A percentile compares a stretch with the other conserved stretches of the same genome.
Evolutionary conservation across 2,888 invertebrate species (phyloP).

Genomic region (Drosophila atroscutellata): DNA sequence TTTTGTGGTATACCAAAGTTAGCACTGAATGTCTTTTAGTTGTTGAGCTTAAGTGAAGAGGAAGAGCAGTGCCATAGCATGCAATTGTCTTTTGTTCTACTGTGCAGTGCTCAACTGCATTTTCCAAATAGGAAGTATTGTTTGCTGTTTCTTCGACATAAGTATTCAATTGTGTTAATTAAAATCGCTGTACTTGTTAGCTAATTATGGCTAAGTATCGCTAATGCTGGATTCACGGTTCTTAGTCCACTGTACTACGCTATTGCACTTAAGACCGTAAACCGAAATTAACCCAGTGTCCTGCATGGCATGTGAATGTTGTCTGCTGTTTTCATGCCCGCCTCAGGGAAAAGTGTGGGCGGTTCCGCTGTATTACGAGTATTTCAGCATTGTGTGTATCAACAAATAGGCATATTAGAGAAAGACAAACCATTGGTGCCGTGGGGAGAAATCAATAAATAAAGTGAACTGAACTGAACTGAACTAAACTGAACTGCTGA

Average conservation of each 20-base stretch:
- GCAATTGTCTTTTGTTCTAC: neutral
- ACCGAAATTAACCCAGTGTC: constrained; percentile 11
- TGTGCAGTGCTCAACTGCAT: neutral
- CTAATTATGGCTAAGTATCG: neutral
- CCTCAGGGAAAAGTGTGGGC: neutral
- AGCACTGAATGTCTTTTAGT: neutral
- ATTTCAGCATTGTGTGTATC: constrained; percentile 23
- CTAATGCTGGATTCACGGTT: neutral
- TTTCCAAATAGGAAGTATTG: neutral
- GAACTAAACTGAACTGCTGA: constrained; percentile 21
- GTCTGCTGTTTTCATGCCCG: constrained; percentile 27
- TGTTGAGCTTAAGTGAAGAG: neutral
- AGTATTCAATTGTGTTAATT: neutral
- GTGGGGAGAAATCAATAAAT: constrained; percentile 64
- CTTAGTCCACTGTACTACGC: constrained; percentile 11
- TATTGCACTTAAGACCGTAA: constrained; percentile 21
- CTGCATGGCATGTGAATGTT: constrained; percentile 27
- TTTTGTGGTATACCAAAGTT: neutral
- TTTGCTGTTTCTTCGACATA: neutral
- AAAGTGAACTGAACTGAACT: constrained; percentile 16
- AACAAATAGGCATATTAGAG: constrained; percentile 50
- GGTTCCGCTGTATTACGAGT: constrained; percentile 12
- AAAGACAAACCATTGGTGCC: constrained; percentile 32
- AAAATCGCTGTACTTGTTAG: neutral
- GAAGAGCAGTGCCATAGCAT: neutral